Percentiles rank a stretch among this genome's conserved stretches.
phyloP scores from a whole-genome alignment of 2,797 vertebrate genomes.

The Otus scops region DNA sequence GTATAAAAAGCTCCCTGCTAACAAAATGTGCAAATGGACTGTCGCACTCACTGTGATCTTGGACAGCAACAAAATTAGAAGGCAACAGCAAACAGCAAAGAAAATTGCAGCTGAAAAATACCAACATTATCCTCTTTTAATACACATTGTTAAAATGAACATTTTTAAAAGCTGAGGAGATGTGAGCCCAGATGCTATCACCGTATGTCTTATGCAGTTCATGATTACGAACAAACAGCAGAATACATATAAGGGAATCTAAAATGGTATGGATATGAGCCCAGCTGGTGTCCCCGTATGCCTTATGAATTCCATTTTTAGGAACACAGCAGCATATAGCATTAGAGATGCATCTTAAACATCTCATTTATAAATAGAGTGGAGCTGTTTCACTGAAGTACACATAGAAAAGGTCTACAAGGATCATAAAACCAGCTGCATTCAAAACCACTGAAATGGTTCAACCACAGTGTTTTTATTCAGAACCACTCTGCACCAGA shows the following conservation, averaged over 20 bases:
- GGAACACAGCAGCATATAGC: constrained; percentile 21
- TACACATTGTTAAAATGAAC: constrained; percentile 48
- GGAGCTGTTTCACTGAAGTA: not conserved
- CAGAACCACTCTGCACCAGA: not conserved
- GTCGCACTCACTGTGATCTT: not conserved
- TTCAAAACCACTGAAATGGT: not conserved
- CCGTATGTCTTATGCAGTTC: constrained; percentile 41
- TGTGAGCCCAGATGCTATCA: constrained; percentile 25
- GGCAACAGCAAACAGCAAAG: not conserved
- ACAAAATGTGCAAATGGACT: constrained; percentile 11
- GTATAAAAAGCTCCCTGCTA: not conserved
- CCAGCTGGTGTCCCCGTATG: constrained; percentile 70
- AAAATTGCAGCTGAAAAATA: constrained; percentile 32
- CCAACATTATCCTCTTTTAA: constrained; percentile 14
- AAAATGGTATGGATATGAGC: constrained; percentile 43
- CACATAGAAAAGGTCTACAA: not conserved
- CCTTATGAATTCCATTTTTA: constrained; percentile 60
- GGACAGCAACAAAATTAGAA: constrained; percentile 27
- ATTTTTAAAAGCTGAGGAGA: constrained; percentile 35
- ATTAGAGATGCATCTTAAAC: constrained; percentile 7
- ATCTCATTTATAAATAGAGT: constrained; percentile 29
- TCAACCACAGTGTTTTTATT: not conserved
- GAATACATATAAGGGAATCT: constrained; percentile 33
- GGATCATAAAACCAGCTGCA: not conserved
- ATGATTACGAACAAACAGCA: constrained; percentile 25